These are phyloP conservation scores for Ennomos erosarius DNA, from an alignment of 2,888 invertebrate species.

Conservation along the genomic window DNA sequence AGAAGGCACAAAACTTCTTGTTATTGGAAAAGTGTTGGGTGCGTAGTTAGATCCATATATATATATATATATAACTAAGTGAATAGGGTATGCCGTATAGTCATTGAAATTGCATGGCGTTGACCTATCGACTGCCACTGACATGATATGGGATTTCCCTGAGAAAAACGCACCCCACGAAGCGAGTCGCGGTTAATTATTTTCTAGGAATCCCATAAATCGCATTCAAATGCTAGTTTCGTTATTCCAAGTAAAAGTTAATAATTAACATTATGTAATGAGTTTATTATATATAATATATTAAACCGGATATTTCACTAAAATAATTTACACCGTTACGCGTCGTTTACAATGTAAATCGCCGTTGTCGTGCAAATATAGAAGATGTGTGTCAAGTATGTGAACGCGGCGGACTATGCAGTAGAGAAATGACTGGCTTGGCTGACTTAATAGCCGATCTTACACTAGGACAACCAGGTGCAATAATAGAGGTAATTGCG, in stretches of 20 bases:
- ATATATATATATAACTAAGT: too few relatives aligned
- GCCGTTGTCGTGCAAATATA: slow-evolving; percentile 30
- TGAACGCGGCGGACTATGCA: slow-evolving; percentile 38
- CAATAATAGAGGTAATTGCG: background rate
- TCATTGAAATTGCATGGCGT: slow-evolving; percentile 11
- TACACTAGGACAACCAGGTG: slow-evolving; percentile 6
- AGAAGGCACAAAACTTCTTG: too few relatives aligned
- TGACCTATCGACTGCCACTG: slow-evolving; percentile 28
- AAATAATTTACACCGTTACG: slow-evolving; percentile 26
- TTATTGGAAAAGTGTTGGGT: too few relatives aligned
- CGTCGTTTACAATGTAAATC: slow-evolving; percentile 27
- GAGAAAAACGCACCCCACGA: slow-evolving; percentile 28
- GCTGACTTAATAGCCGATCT: slow-evolving; percentile 31
- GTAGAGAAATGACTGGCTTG: slow-evolving; percentile 47
- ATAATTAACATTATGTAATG: slow-evolving; percentile 23
- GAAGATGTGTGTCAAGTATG: slow-evolving; percentile 43
- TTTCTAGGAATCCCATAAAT: slow-evolving; percentile 3
- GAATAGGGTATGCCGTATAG: background rate
- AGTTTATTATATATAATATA: too few relatives aligned
- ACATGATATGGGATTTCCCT: slow-evolving; percentile 44
- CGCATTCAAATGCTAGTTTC: slow-evolving; percentile 3
- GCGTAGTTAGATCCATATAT: too few relatives aligned
- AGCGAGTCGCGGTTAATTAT: slow-evolving; percentile 6
- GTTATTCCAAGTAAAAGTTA: slow-evolving; percentile 25
- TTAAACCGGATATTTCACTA: slow-evolving; percentile 35